phyloP scores from a whole-genome alignment of 2,113 vertebrate genomes.

The Hippocampus mohnikei region DNA sequence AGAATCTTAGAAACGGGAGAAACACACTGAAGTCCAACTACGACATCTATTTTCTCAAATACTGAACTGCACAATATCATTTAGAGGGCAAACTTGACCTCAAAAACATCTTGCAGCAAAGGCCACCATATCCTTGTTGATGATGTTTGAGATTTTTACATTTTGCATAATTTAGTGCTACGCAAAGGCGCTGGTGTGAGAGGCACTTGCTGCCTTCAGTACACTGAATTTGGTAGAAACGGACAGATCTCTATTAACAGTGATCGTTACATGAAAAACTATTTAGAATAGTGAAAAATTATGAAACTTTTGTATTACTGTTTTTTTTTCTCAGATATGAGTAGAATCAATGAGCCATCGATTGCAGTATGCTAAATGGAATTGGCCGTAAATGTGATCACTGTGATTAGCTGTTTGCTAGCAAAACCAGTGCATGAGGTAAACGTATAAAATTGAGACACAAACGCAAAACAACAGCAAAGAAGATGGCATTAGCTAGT shows the following conservation, averaged over 20 bases:
- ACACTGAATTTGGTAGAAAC: neutral
- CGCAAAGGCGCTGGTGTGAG: slow-evolving; percentile 22
- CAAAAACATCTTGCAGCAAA: slow-evolving; percentile 26
- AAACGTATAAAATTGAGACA: no score
- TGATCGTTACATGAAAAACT: neutral
- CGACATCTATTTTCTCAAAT: slow-evolving; percentile 31
- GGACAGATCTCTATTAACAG: neutral
- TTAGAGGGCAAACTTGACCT: slow-evolving; percentile 22
- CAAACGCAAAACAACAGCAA: no score
- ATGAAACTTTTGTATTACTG: no score
- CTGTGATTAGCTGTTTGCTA: no score
- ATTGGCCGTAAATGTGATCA: no score
- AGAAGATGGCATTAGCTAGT: no score
- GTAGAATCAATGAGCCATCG: no score
- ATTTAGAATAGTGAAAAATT: no score
- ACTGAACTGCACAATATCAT: slow-evolving; percentile 15
- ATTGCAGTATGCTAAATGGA: no score
- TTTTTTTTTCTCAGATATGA: no score
- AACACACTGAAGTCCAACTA: slow-evolving; percentile 11
- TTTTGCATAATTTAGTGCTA: slow-evolving; percentile 9
- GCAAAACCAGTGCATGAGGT: no score
- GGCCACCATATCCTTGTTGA: slow-evolving; percentile 15
- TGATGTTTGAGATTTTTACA: slow-evolving; percentile 12
- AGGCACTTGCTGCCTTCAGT: slow-evolving; percentile 25
- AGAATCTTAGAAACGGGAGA: slow-evolving; percentile 12